Base-by-base conservation (phyloP, 2,113 vertebrate species). In the Syngnathus scovelli region DNA sequence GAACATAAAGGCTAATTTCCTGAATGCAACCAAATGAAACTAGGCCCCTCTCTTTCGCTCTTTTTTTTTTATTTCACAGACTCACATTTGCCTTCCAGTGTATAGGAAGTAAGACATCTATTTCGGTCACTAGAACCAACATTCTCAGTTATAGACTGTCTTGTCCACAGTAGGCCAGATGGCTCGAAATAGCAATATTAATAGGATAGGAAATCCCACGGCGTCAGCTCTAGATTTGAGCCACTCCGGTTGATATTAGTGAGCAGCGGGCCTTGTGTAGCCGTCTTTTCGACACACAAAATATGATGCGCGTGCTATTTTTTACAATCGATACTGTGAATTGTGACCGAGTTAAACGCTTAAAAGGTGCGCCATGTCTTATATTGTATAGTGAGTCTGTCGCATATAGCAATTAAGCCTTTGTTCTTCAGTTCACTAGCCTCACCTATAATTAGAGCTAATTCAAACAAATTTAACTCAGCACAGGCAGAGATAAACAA, bases 151-250 rank as follows among this genome's bases (percentile, higher is more conserved):
- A 56, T 72, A 80, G 46, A 69, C 46, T 52, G n/a, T 79, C 66
- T 67, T 78, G 78, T 83, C 82, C 71, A 69, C 72, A 80, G 71
- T 69, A 77, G 74, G 72, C 58, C 74, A 75, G 63, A 58, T 68
- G 74, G 38, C 62, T 83, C 85, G 78, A 82, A 80, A 88, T 87
- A 88, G 72, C 48, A 52, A 59, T 68, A 67, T 82, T 83, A 83
- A 85, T 86, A 81, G 80, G 81, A 56, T 86, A 75, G 67, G 74
- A 84, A 84, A 78, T 86, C 82, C 83, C 83, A 76, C 36, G 75
- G 78, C 77, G 61, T 67, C 68, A 83, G 83, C 64, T 84, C 84
- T 67, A 89, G 66, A 80, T 89, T 76, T 78, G 61, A 76, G 74
- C 61, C 38, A 52, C 73, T 65, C 43, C 48, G 71, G 52, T 64